Percentiles rank a stretch among this genome's conserved stretches.
phyloP scores from a whole-genome alignment of 2,113 vertebrate genomes.

The Istiophorus platypterus region DNA sequence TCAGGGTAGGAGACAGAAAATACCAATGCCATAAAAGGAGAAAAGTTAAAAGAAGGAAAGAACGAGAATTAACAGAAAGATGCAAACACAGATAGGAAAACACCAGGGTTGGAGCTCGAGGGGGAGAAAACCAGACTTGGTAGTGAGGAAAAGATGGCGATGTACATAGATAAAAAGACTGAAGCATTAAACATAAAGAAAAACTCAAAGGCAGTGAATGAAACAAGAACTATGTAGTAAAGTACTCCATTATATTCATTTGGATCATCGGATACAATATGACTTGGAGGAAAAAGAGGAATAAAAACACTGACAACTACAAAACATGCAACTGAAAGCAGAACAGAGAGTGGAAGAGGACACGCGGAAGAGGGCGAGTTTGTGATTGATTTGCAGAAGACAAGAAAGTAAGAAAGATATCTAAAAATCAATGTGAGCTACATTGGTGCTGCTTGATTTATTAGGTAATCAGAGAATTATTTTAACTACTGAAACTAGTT shows the following conservation, averaged over 20 bases:
- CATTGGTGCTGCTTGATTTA: not conserved
- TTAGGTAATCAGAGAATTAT: too few relatives aligned
- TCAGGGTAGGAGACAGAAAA: constrained; percentile 46
- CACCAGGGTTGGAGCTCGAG: not conserved
- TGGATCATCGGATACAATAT: not conserved
- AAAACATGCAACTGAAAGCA: not conserved
- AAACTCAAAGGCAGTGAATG: not conserved
- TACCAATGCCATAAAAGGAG: constrained; percentile 58
- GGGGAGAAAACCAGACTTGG: not conserved
- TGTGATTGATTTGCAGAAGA: not conserved
- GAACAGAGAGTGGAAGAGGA: not conserved
- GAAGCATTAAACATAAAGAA: not conserved
- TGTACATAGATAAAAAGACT: not conserved
- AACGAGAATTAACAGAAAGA: constrained; percentile 36
- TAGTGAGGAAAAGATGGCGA: not conserved
- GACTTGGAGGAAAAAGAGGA: not conserved
- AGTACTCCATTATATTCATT: not conserved
- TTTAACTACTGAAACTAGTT: not conserved
- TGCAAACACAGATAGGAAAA: constrained; percentile 41
- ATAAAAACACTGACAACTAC: not conserved
- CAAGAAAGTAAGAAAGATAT: not conserved
- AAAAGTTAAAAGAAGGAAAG: constrained; percentile 29
- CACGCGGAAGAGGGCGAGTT: not conserved
- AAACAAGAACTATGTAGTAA: not conserved
- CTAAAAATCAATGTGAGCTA: not conserved